Conservation (phyloP, 1,140 invertebrate species). For the Venustaconcha ellipsiformis region DNA sequence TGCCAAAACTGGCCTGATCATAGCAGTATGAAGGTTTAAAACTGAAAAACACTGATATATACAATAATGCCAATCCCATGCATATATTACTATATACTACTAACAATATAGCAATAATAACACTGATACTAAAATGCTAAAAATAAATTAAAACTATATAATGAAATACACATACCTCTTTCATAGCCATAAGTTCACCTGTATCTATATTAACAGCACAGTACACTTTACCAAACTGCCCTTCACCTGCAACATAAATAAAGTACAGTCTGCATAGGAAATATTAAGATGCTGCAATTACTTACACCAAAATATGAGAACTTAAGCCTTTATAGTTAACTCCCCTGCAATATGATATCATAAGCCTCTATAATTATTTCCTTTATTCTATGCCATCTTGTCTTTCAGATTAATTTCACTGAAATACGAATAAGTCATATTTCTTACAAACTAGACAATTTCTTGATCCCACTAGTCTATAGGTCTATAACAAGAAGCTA, state of each 20-base stretch:
- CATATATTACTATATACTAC: neutral
- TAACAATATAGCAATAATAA: neutral
- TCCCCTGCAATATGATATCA: too few relatives aligned
- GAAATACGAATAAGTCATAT: too few relatives aligned
- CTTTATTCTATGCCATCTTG: too few relatives aligned
- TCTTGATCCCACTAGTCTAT: too few relatives aligned
- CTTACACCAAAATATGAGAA: neutral
- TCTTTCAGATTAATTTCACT: too few relatives aligned
- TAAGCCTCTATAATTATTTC: too few relatives aligned
- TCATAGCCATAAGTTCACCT: constrained; percentile 93
- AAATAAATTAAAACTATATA: constrained; percentile 2
- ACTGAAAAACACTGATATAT: neutral
- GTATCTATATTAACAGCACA: constrained; percentile 93
- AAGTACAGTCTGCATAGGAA: neutral
- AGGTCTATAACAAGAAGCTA: too few relatives aligned
- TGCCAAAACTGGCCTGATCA: neutral
- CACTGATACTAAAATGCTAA: neutral
- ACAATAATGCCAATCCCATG: neutral
- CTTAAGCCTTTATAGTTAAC: too few relatives aligned
- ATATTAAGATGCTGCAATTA: neutral
- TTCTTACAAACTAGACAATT: too few relatives aligned
- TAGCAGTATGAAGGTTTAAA: neutral
- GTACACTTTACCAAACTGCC: constrained; percentile 88
- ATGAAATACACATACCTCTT: constrained; percentile 74
- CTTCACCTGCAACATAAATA: constrained; percentile 74